Percentiles rank a stretch among this genome's conserved stretches.
phyloP scores from a whole-genome alignment of 2,797 vertebrate species.

The Takifugu rubripes region DNA sequence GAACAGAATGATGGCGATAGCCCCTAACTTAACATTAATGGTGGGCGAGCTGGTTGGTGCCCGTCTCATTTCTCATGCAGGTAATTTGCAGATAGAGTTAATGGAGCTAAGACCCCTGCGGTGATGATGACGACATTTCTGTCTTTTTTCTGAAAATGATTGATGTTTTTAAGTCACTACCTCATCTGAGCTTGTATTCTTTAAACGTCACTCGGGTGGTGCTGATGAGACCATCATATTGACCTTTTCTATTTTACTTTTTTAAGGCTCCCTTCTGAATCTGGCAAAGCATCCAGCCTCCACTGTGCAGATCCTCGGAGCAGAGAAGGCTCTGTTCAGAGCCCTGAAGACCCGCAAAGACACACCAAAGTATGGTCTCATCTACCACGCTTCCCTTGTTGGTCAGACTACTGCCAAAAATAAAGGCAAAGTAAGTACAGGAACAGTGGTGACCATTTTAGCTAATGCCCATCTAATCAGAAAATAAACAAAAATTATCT shows the following conservation, averaged over 20 bases:
- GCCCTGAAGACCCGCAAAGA: conserved; percentile 93
- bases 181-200: conserved; percentile 85
- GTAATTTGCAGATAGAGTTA: conserved; percentile 54
- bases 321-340: conserved; percentile 96
- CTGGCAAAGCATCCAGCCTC: conserved; percentile 97
- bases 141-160: conserved; percentile 58
- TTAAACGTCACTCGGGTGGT: fast-evolving
- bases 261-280: conserved; percentile 90
- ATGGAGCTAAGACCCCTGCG: conserved; percentile 15
- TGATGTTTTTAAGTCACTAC: conserved; percentile 87
- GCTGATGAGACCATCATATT: fast-evolving
- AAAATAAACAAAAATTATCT: neutral
- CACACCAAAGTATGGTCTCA: conserved; percentile 96
- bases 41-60: conserved; percentile 96
- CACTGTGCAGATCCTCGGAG: conserved; percentile 95
- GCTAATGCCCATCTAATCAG: neutral
- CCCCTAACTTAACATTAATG: conserved; percentile 94
- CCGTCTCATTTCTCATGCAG: conserved; percentile 93
- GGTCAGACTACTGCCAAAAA: conserved; percentile 95
- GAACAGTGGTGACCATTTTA: fast-evolving
- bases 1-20: conserved; percentile 98
- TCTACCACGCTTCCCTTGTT: conserved; percentile 96
- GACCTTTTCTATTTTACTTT: neutral
- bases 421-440: conserved; percentile 89
- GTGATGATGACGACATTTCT: conserved; percentile 67